Conservation (phyloP, 2,888 invertebrate species). For the Sicus ferrugineus region DNA sequence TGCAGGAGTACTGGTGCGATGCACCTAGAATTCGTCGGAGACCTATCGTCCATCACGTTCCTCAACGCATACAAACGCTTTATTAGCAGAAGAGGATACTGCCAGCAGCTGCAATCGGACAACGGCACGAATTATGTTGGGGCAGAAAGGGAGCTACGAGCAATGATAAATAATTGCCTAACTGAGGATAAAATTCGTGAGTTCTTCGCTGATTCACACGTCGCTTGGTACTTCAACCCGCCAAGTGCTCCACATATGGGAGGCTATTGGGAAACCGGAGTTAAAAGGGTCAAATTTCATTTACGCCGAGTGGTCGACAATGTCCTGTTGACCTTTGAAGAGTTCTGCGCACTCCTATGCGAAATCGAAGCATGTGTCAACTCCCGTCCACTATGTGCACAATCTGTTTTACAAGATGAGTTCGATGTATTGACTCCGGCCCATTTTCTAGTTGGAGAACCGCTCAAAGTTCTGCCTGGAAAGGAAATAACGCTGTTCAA, state of each 20-base stretch:
- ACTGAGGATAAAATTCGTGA: neutral
- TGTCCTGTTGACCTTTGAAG: neutral
- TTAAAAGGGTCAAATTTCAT: slow-evolving; percentile 16
- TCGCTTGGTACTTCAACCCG: slow-evolving; percentile 9
- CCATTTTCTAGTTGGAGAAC: neutral
- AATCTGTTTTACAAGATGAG: neutral
- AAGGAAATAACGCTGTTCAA: neutral
- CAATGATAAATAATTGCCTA: neutral
- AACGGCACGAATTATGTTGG: no score
- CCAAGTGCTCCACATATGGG: slow-evolving; percentile 19
- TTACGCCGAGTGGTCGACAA: neutral
- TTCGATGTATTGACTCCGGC: neutral
- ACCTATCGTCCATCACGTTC: slow-evolving; percentile 2
- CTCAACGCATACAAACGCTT: slow-evolving; percentile 15
- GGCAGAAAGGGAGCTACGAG: slow-evolving; percentile 9
- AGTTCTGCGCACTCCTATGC: neutral
- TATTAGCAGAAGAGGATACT: slow-evolving; percentile 3
- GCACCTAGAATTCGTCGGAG: slow-evolving; percentile 25
- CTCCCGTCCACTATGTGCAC: slow-evolving; percentile 5
- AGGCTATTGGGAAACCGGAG: slow-evolving; percentile 25
- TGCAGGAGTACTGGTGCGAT: slow-evolving; percentile 20
- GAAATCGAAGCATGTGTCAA: slow-evolving; percentile 17
- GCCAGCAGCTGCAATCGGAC: slow-evolving; percentile 5
- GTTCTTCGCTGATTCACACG: slow-evolving; percentile 1
- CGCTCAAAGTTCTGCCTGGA: neutral